These are phyloP conservation scores for Luperina testacea DNA, from an alignment of 2,888 invertebrate species.

Conservation along the genomic window DNA sequence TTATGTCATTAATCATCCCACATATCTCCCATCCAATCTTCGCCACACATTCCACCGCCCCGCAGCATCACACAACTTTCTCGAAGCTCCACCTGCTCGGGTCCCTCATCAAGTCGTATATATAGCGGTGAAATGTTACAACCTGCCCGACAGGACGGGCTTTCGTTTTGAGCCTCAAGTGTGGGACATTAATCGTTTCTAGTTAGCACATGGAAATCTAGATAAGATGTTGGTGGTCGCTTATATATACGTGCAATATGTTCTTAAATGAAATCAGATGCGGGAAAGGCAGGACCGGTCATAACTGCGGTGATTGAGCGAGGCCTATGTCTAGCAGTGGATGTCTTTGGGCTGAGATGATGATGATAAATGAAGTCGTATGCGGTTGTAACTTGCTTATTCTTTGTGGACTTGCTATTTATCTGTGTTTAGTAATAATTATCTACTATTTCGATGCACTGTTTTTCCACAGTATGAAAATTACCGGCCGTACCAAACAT, in stretches of 20 bases:
- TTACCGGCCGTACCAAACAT: not conserved
- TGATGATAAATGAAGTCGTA: not conserved
- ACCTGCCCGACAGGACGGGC: conserved; percentile 50
- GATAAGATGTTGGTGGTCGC: conserved; percentile 6
- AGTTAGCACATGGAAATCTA: conserved; percentile 48
- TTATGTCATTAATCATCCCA: conserved; percentile 3
- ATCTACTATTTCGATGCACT: not conserved
- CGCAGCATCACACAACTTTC: conserved; percentile 32
- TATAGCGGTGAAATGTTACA: conserved; percentile 31
- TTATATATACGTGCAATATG: not conserved
- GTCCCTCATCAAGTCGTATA: conserved; percentile 17
- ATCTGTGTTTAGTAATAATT: not conserved
- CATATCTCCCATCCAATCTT: conserved; percentile 9
- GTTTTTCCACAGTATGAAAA: not conserved
- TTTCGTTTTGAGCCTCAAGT: conserved; percentile 47
- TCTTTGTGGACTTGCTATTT: not conserved
- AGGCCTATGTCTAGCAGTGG: not conserved
- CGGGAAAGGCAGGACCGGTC: not conserved
- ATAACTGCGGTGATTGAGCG: not conserved
- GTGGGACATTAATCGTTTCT: conserved; percentile 47
- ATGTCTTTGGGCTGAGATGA: not conserved
- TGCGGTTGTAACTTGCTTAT: not conserved
- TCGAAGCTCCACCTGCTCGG: conserved; percentile 4
- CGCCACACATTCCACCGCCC: not conserved
- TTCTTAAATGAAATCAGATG: not conserved